Evolutionary conservation across 2,888 invertebrate species (phyloP), one percentile per base, ranked within the genome.

Genomic region (Synanthedon formicaeformis): DNA sequence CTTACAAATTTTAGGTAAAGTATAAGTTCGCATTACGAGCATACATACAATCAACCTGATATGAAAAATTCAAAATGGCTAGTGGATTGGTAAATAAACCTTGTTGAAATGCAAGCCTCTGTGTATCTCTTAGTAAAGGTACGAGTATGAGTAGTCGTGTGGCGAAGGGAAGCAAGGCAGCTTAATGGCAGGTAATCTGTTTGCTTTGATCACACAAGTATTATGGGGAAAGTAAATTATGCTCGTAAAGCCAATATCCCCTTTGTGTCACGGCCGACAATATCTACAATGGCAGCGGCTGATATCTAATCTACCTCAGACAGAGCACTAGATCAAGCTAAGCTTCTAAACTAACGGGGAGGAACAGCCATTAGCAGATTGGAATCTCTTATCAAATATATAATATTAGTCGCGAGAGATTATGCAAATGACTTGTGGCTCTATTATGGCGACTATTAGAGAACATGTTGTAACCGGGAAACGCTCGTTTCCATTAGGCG

Each of bases 381-480:
- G 6, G 14, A 45, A 45, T 45, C 45, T 45, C 12, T 45, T 13
- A 45, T 45, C 45, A 45, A 45, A 45, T 45, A 45, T 45, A 45
- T 45, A 45, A n/a, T 45, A 45, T 8, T 45, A 13, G 14, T 14
- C 45, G 45, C 14, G 45, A 45, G 45, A 45, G 45, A 45, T 45
- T 45, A 45, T 45, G 45, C 14, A 45, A 45, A 45, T 45, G 45
- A 34, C 34, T 34, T 34, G 34, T 34, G 34, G 34, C 34, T 34
- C 34, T 34, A 34, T 34, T 34, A 10, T 34, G 34, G 34, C 10
- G 57, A 57, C 56, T 59, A 60, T 55, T 54, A 56, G 55, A 50
- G 23, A 53, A 50, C 41, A 50, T 50, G 27, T 57, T 55, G 53
- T 51, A 54, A 41, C 52, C 50, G 52, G 53, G 52, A 53, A 55